A percentile compares a stretch with the other conserved stretches of the same genome.
Evolutionary conservation across 2,888 invertebrate species (phyloP).

Genomic region (Polymixis flavicincta): DNA sequence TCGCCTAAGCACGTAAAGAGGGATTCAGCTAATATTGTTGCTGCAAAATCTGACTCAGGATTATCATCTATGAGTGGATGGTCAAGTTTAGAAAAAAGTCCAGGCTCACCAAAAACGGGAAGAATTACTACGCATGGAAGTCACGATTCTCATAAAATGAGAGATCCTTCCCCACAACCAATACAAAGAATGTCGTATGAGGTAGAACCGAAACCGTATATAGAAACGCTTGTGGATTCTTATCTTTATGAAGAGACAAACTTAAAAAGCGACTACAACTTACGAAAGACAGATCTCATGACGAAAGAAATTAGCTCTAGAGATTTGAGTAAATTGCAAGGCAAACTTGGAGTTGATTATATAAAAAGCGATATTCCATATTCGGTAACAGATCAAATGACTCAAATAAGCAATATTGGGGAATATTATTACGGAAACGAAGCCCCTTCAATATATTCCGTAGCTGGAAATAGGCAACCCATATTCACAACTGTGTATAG

Average conservation of each 20-base stretch:
- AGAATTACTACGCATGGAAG: slow-evolving; percentile 80
- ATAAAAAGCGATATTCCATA: slow-evolving; percentile 79
- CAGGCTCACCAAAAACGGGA: slow-evolving; percentile 93
- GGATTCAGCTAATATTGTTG: slow-evolving; percentile 91
- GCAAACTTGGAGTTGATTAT: slow-evolving; percentile 78
- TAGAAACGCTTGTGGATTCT: slow-evolving; percentile 91
- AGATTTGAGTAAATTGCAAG: slow-evolving; percentile 81
- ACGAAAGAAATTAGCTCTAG: slow-evolving; percentile 79
- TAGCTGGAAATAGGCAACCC: slow-evolving; percentile 93
- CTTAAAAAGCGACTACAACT: slow-evolving; percentile 80
- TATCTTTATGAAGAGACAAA: slow-evolving; percentile 81
- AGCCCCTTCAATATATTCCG: slow-evolving; percentile 93
- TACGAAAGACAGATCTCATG: slow-evolving; percentile 75
- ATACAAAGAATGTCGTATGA: slow-evolving; percentile 84
- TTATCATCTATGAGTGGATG: slow-evolving; percentile 96
- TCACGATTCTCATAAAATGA: slow-evolving; percentile 85
- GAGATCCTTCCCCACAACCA: slow-evolving; percentile 83
- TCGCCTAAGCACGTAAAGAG: slow-evolving; percentile 93
- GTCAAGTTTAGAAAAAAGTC: slow-evolving; percentile 96
- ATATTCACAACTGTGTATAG: slow-evolving; percentile 94
- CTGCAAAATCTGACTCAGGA: slow-evolving; percentile 96
- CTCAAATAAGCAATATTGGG: slow-evolving; percentile 80
- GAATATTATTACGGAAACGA: slow-evolving; percentile 89
- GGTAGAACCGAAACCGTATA: slow-evolving; percentile 86
- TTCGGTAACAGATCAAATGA: slow-evolving; percentile 75